These are phyloP conservation scores for Corapipo altera DNA, from an alignment of 2,113 vertebrate genomes.

Conservation along the genomic window DNA sequence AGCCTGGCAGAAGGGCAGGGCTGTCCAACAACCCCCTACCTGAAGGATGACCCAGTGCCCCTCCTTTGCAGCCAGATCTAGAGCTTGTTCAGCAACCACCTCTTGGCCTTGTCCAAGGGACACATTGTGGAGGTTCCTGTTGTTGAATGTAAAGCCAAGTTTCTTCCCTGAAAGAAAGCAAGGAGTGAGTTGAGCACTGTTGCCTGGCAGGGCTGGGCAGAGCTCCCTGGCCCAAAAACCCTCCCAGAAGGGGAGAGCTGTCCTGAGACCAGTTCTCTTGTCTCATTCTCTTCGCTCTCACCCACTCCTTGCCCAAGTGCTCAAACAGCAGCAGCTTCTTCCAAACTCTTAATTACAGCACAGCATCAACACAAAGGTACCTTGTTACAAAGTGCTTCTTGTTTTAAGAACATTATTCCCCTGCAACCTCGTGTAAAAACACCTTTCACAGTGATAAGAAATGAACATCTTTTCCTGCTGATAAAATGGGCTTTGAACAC, in stretches of 20 bases:
- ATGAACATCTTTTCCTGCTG: background rate
- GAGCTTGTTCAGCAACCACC: constrained; percentile 83
- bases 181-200: background rate
- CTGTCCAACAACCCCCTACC: constrained; percentile 53
- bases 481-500: background rate
- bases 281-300: background rate
- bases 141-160: constrained; percentile 90
- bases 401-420: constrained; percentile 11
- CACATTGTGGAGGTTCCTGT: constrained; percentile 91
- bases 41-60: constrained; percentile 98
- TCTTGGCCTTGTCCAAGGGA: constrained; percentile 96
- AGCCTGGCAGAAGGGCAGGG: background rate
- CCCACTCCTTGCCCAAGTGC: background rate
- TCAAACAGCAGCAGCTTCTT: background rate
- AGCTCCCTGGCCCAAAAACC: background rate
- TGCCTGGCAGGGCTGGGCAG: background rate
- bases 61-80: constrained; percentile 83
- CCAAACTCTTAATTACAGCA: constrained; percentile 1
- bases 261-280: background rate
- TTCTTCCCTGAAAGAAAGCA: constrained; percentile 81
- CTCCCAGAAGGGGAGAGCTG: too few species aligned
- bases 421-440: background rate
- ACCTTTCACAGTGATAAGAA: background rate
- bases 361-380: background rate
- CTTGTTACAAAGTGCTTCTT: background rate